Evolutionary conservation across 2,888 invertebrate species (phyloP), one percentile per base, ranked within the genome.

Genomic region (Polylopha cassiicola): DNA sequence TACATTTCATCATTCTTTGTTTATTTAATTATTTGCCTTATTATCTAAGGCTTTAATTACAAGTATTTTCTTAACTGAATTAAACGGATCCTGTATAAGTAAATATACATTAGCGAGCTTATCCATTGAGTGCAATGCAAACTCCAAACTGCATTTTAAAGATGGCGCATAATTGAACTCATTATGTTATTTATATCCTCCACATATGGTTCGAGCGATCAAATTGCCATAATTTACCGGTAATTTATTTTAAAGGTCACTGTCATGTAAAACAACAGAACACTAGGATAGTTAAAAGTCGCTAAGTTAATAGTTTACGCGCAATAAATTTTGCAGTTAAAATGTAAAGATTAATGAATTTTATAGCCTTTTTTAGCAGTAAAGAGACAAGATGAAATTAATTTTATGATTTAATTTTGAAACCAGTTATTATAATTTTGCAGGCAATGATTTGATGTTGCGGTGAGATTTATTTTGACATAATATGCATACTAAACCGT

Each of bases 131-230:
- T n/a, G n/a, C n/a, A n/a, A 51, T 53, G 58, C 52, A 61, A 58
- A 55, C 48, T 43, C 52, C 45, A 50, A 61, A 61, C 51, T 57
- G 54, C 58, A 51, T 57, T 59, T 60, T 50, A 61, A 64, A 63
- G 60, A 67, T 69, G 65, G 62, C 55, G 60, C 51, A 56, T 72
- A 70, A 74, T 73, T 73, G 65, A 63, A 55, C 65, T 71, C 68
- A 74, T 74, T 72, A 74, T 51, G 63, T 70, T 70, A 70, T 71
- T 73, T 69, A 67, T 67, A 68, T 52, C 60, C 59, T 24, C 61
- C 62, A 55, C 64, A 67, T 63, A 70, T 58, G 68, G 67, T 59
- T 53, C 53, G 58, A 52, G 51, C 60, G 63, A 62, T 61, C 60
- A 60, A 63, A 64, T 67, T 58, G 60, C 65, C 48, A 61, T 64